A percentile compares a stretch with the other conserved stretches of the same genome.
These are phyloP conservation scores for Melinopterus prodromus DNA, from an alignment of 2,888 invertebrate genomes.

Conservation along the genomic window DNA sequence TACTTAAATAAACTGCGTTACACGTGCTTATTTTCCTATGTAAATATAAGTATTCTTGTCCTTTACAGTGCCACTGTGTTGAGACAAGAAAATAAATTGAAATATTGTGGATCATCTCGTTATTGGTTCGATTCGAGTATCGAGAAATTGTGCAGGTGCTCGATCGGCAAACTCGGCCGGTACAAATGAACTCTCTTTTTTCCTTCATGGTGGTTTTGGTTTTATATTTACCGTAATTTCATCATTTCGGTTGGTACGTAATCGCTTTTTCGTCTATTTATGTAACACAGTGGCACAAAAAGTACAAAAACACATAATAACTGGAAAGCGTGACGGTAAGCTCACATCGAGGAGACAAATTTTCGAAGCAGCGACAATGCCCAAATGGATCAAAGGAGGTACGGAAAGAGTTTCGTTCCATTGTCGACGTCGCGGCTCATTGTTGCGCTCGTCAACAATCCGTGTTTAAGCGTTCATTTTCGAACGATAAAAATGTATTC, in stretches of 20 bases:
- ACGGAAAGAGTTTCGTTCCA: neutral
- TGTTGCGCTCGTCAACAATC: constrained; percentile 4
- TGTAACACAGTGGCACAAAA: constrained; percentile 17
- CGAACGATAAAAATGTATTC: constrained; percentile 23
- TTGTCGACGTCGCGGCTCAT: neutral
- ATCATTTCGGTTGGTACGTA: constrained; percentile 14
- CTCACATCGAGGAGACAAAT: constrained; percentile 25
- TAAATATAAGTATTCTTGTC: neutral
- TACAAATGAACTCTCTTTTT: constrained; percentile 4
- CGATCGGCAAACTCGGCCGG: neutral
- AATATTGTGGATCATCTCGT: neutral
- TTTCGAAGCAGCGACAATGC: constrained; percentile 11
- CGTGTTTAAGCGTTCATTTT: constrained; percentile 6
- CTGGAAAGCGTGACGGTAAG: constrained; percentile 26
- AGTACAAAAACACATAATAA: constrained; percentile 21
- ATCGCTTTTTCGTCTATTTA: constrained; percentile 23
- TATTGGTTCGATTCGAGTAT: neutral
- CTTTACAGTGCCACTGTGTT: neutral
- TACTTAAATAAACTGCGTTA: no score
- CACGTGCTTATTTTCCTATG: neutral
- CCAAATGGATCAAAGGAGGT: neutral
- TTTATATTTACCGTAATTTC: constrained; percentile 23
- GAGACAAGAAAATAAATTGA: neutral
- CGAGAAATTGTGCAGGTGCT: neutral
- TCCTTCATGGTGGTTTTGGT: constrained; percentile 8